Evolutionary conservation across 2,888 invertebrate species (phyloP).

Genomic region (Pimpla rufipes): DNA sequence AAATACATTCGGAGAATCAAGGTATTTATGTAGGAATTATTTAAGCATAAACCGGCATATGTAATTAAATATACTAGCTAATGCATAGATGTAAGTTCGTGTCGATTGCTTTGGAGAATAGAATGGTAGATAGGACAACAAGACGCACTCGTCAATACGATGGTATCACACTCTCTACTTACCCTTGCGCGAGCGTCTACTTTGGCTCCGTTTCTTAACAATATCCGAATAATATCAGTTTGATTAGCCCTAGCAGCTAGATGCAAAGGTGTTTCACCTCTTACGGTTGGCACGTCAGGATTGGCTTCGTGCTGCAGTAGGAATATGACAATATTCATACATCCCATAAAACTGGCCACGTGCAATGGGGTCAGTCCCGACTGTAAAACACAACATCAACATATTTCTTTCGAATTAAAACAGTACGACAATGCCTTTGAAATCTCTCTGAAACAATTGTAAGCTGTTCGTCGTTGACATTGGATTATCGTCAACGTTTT

Average conservation of each 20-base stretch:
- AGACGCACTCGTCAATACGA: conserved; percentile 16
- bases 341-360: conserved; percentile 99
- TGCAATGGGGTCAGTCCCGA: conserved; percentile 98
- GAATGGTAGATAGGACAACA: conserved; percentile 4
- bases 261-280: conserved; percentile 98
- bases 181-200: conserved; percentile 90
- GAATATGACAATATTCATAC: conserved; percentile 99
- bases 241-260: conserved; percentile 98
- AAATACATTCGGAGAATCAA: too few relatives aligned
- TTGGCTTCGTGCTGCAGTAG: conserved; percentile 97
- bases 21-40: too few relatives aligned
- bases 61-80: too few relatives aligned
- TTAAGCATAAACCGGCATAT: too few relatives aligned
- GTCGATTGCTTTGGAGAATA: not conserved
- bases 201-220: conserved; percentile 96
- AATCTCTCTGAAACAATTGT: conserved; percentile 26
- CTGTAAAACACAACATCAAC: conserved; percentile 82
- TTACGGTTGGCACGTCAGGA: conserved; percentile 97
- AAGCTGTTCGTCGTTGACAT: not conserved
- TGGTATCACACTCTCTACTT: conserved; percentile 77
- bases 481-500: conserved; percentile 1
- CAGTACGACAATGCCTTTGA: not conserved
- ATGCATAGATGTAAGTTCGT: not conserved
- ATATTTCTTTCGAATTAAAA: conserved; percentile 27
- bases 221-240: conserved; percentile 97